Evolutionary conservation across 2,113 vertebrate genomes (phyloP), one percentile per base, ranked within the genome.

Genomic region (Taurulus bubalis): DNA sequence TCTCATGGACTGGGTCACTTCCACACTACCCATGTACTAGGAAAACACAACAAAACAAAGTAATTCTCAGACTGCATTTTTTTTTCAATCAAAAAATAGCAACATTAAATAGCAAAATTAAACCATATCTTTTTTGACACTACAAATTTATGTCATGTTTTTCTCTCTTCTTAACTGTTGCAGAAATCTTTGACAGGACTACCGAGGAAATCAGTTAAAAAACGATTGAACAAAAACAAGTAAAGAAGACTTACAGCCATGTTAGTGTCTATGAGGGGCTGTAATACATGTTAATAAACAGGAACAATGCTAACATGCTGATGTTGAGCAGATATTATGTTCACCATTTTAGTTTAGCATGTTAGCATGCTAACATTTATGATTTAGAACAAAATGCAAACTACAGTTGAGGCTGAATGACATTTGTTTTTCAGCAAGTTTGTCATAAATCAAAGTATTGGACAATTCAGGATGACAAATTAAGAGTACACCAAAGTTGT

Each of bases 1-100:
- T 88, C 97, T 96, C 97, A 98, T 98, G 62, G 97, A 98, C 86
- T 97, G 96, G 82, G 96, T 93, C 84, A 98, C 96, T 90, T 98
- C 97, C 87, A 98, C 95, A 75, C 95, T 97, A 81, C 97, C 96
- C 93, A 97, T 95, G 90, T 97, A 97, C 96, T 97, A 32, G 18
- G 80, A 88, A 77, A 84, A 71, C 89, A 81, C 90, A 93, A 89
- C 16, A 87, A 55, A 78, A 71, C 42, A 16, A 84, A 71, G 59
- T 15, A 22, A 67, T 32, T 42, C 7, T 65, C 12, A 26, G n/a
- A 16, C 12, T 63, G 34, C 12, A 8, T 42, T 26, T 24, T 42
- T 7, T 49, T 5, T 1, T 32, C n/a, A n/a, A n/a, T 20, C 8
- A 28, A 26, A n/a, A 26, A 42, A 66, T 9, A 36, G n/a, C n/a